These are phyloP conservation scores for Catocala sponsa DNA, from an alignment of 2,888 invertebrate genomes.

Conservation along the genomic window DNA sequence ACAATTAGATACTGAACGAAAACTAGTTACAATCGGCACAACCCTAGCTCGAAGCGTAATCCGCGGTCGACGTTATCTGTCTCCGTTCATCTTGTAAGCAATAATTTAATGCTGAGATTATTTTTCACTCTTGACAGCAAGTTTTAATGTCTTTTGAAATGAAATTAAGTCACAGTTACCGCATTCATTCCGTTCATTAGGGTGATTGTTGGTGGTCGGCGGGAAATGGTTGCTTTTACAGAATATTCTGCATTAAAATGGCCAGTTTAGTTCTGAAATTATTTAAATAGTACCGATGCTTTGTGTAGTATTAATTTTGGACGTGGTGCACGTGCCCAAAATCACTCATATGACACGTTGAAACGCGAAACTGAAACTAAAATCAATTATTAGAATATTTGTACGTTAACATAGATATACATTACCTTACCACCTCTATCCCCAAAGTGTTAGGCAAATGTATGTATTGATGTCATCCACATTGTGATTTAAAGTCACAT, in stretches of 20 bases:
- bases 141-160: conserved; percentile 85
- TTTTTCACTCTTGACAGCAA: conserved; percentile 84
- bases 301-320: too few relatives aligned
- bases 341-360: too few relatives aligned
- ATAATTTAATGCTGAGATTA: conserved; percentile 82
- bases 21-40: conserved; percentile 23
- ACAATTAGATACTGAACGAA: conserved; percentile 12
- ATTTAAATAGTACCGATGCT: too few relatives aligned
- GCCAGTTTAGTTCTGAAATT: neutral
- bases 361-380: too few relatives aligned
- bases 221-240: conserved; percentile 12
- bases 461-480: too few relatives aligned
- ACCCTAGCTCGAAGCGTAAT: conserved; percentile 55
- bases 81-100: conserved; percentile 80
- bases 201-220: conserved; percentile 48
- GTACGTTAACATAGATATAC: too few relatives aligned
- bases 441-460: too few relatives aligned
- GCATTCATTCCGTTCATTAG: conserved; percentile 64
- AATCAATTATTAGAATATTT: too few relatives aligned
- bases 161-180: conserved; percentile 75
- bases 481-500: too few relatives aligned
- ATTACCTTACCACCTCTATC: too few relatives aligned
- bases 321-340: too few relatives aligned
- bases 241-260: conserved; percentile 5
- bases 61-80: conserved; percentile 72